A percentile compares a stretch with the other conserved stretches of the same genome.
phyloP scores from a whole-genome alignment of 92 coral and sea anemone species.

The Paramuricea clavata region DNA sequence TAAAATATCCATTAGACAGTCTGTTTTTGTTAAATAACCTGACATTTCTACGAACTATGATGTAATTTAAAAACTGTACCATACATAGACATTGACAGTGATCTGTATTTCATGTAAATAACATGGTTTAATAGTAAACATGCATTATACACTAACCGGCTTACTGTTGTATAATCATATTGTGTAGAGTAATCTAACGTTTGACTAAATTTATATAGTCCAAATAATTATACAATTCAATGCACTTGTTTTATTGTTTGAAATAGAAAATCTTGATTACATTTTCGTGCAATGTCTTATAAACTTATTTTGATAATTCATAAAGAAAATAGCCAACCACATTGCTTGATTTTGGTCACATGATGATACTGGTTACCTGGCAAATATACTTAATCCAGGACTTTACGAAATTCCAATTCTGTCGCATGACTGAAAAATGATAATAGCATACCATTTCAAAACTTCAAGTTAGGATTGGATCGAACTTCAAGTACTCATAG shows the following conservation, averaged over 20 bases:
- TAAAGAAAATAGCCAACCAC: too few species aligned
- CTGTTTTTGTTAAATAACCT: slow-evolving; percentile 18
- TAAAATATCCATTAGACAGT: neutral
- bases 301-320: too few species aligned
- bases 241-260: slow-evolving; percentile 14
- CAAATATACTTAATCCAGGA: too few species aligned
- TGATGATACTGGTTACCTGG: too few species aligned
- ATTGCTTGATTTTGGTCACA: too few species aligned
- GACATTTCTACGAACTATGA: slow-evolving; percentile 38
- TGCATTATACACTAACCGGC: slow-evolving; percentile 21
- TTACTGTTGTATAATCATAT: slow-evolving; percentile 16
- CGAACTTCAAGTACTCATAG: too few species aligned
- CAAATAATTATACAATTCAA: slow-evolving; percentile 6
- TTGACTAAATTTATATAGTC: slow-evolving; percentile 16
- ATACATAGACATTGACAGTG: slow-evolving; percentile 13
- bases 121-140: slow-evolving; percentile 50
- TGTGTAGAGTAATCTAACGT: neutral
- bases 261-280: neutral
- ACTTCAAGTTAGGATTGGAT: too few species aligned
- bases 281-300: neutral
- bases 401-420: too few species aligned
- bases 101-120: slow-evolving; percentile 37
- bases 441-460: too few species aligned
- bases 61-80: slow-evolving; percentile 36
- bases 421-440: too few species aligned